These are phyloP conservation scores for Leptinotarsa lineolata DNA, from an alignment of 1,140 invertebrate species.

Conservation along the genomic window DNA sequence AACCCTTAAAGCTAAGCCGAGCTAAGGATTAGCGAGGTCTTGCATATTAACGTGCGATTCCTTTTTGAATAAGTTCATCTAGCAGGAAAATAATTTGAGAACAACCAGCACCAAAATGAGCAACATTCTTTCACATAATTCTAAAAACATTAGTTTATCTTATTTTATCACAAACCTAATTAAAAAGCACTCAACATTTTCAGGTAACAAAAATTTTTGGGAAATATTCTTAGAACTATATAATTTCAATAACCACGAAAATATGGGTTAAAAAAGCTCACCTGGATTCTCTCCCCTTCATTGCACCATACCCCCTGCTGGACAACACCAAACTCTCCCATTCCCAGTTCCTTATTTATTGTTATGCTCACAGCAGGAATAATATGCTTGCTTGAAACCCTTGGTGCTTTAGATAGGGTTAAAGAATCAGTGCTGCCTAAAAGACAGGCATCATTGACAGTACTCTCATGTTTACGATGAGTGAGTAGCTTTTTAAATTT, in stretches of 20 bases:
- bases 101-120: too few relatives aligned
- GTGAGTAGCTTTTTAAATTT: slow-evolving; percentile 82
- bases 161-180: background rate
- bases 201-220: background rate
- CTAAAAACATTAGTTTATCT: too few relatives aligned
- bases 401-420: slow-evolving; percentile 49
- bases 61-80: too few relatives aligned
- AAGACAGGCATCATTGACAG: slow-evolving; percentile 47
- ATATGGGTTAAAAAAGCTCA: slow-evolving; percentile 26
- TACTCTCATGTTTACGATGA: slow-evolving; percentile 65
- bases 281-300: slow-evolving; percentile 81
- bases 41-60: too few relatives aligned
- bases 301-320: slow-evolving; percentile 99
- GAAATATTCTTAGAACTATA: background rate
- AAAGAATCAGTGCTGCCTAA: slow-evolving; percentile 44
- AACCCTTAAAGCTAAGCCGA: too few relatives aligned
- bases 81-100: too few relatives aligned
- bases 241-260: background rate
- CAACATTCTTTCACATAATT: too few relatives aligned
- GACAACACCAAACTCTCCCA: slow-evolving; percentile 96
- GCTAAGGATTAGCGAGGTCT: too few relatives aligned
- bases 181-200: background rate
- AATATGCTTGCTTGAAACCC: slow-evolving; percentile 89
- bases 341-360: slow-evolving; percentile 92
- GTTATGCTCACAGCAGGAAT: slow-evolving; percentile 92